Percentiles rank a stretch among this genome's conserved stretches.
These are phyloP conservation scores for Drosophila cracens DNA, from an alignment of 2,888 invertebrate genomes.

Conservation along the genomic window DNA sequence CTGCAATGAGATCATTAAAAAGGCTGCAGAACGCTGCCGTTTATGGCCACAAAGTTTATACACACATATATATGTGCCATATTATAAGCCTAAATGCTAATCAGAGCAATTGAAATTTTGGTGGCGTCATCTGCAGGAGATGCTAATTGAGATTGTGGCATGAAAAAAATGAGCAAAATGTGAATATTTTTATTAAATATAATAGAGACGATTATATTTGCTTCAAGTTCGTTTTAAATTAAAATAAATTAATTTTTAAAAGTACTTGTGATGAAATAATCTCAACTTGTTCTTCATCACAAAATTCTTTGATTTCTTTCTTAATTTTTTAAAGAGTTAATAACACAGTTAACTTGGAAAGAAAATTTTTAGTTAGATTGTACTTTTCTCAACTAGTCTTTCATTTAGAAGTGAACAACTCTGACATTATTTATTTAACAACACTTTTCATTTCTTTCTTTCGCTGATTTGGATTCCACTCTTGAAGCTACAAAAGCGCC, in stretches of 20 bases:
- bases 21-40: conserved; percentile 62
- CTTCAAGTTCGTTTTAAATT: no score
- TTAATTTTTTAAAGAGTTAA: neutral
- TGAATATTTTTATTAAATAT: neutral
- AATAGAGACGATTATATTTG: neutral
- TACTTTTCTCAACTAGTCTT: neutral
- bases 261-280: neutral
- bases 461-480: conserved; percentile 30
- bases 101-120: conserved; percentile 14
- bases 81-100: conserved; percentile 11
- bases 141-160: neutral
- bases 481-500: conserved; percentile 38
- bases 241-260: no score
- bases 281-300: neutral
- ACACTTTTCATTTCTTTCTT: conserved; percentile 10
- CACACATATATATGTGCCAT: neutral
- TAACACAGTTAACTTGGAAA: neutral
- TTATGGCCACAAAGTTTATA: conserved; percentile 62
- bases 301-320: neutral
- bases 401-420: neutral
- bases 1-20: conserved; percentile 71
- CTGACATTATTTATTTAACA: conserved; percentile 9
- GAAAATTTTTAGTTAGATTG: neutral
- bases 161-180: neutral
- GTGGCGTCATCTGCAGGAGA: conserved; percentile 4